These are phyloP conservation scores for Ranitomeya imitator DNA, from an alignment of 2,113 vertebrate species.

Conservation along the genomic window DNA sequence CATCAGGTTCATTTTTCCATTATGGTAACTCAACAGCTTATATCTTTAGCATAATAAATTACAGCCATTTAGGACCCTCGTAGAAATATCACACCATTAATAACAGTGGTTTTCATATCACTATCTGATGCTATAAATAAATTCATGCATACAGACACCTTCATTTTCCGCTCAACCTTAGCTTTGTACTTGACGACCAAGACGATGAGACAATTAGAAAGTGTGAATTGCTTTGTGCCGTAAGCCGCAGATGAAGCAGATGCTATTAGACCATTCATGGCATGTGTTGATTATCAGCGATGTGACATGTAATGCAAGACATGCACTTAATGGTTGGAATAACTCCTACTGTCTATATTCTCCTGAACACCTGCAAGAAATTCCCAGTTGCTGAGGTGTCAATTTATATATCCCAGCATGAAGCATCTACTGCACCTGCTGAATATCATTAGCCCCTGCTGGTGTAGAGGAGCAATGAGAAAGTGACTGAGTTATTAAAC, in stretches of 20 bases:
- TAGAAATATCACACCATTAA: not conserved
- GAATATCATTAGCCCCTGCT: constrained; percentile 43
- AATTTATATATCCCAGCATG: constrained; percentile 27
- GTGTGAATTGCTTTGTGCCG: constrained; percentile 45
- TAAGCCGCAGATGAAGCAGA: constrained; percentile 10
- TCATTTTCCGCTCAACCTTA: constrained; percentile 25
- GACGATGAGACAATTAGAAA: not conserved
- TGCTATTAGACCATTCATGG: constrained; percentile 26
- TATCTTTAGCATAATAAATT: not conserved
- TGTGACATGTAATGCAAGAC: constrained; percentile 34
- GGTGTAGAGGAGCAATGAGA: constrained; percentile 4
- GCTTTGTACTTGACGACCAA: constrained; percentile 3
- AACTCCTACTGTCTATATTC: constrained; percentile 16
- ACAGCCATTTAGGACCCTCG: not conserved
- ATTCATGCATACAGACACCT: not conserved
- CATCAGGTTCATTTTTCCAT: not conserved
- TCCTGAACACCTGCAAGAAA: constrained; percentile 28
- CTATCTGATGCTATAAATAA: constrained; percentile 20
- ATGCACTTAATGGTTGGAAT: constrained; percentile 35
- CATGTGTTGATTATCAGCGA: constrained; percentile 39
- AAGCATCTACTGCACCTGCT: constrained; percentile 13
- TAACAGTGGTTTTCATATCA: constrained; percentile 2
- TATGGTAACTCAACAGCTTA: not conserved
- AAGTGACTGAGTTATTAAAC: constrained; percentile 9
- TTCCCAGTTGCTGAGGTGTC: constrained; percentile 23